A percentile compares a stretch with the other conserved stretches of the same genome.
phyloP scores from a whole-genome alignment of 2,888 invertebrate species.

The Limnephilus rhombicus region DNA sequence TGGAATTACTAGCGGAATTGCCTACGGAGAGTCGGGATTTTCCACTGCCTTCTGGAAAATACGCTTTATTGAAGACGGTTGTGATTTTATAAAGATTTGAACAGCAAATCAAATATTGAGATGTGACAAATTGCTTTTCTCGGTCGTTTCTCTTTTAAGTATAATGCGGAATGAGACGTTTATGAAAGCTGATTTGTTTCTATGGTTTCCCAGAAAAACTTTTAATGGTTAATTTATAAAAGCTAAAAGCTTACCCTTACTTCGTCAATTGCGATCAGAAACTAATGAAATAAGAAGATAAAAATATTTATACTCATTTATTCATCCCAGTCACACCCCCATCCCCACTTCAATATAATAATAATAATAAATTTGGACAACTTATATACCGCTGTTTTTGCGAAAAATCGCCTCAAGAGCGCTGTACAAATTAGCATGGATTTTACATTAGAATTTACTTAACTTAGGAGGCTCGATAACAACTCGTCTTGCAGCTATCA shows the following conservation, averaged over 20 bases:
- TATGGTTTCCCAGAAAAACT: neutral
- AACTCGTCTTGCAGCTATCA: too few relatives aligned
- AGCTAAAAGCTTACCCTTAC: neutral
- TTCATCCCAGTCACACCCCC: too few relatives aligned
- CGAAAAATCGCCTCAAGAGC: too few relatives aligned
- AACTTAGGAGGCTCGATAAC: too few relatives aligned
- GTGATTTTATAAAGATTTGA: neutral
- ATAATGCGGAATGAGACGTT: neutral
- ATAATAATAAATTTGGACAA: too few relatives aligned
- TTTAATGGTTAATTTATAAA: neutral
- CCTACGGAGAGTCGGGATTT: neutral
- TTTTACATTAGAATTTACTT: too few relatives aligned
- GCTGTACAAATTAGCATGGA: too few relatives aligned
- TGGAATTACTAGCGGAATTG: conserved; percentile 9
- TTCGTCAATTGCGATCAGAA: neutral
- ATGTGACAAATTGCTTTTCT: neutral
- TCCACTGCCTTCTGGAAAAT: neutral
- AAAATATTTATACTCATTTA: too few relatives aligned
- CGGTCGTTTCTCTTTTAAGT: neutral
- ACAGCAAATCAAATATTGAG: conserved; percentile 1
- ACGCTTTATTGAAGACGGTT: neutral
- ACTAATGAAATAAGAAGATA: too few relatives aligned
- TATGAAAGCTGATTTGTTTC: neutral
- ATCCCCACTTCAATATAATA: too few relatives aligned
- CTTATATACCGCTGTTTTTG: too few relatives aligned